These are phyloP conservation scores for Rhizomys pruinosus DNA, from an alignment of 2,113 vertebrate species.

Conservation along the genomic window DNA sequence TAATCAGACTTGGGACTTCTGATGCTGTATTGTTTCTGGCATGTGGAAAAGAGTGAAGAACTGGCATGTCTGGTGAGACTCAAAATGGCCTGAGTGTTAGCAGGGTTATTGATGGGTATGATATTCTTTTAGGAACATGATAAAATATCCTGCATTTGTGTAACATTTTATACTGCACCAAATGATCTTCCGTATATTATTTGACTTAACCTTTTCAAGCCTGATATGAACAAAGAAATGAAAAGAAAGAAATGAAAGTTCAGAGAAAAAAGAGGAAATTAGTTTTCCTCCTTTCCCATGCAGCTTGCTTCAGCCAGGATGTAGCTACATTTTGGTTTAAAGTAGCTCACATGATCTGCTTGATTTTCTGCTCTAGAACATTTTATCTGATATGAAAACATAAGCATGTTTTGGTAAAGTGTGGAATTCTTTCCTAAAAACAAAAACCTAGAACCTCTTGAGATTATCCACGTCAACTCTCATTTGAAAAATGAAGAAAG, in stretches of 20 bases:
- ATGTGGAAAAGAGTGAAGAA: neutral
- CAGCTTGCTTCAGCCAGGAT: neutral
- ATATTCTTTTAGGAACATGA: neutral
- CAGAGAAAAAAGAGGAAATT: neutral
- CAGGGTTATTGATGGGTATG: neutral
- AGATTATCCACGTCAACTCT: neutral
- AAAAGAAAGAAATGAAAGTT: slow-evolving; percentile 9
- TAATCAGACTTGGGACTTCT: neutral
- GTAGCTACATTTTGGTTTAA: neutral
- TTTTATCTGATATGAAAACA: neutral
- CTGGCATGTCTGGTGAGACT: neutral
- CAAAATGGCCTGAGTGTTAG: neutral
- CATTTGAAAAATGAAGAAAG: neutral
- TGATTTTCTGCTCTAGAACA: slow-evolving; percentile 24
- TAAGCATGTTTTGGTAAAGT: slow-evolving; percentile 12
- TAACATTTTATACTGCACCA: slow-evolving; percentile 20
- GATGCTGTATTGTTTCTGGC: neutral
- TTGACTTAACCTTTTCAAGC: slow-evolving; percentile 54
- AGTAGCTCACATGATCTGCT: neutral
- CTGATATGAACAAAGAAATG: neutral
- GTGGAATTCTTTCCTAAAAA: neutral
- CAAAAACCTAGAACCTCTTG: neutral
- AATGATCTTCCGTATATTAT: neutral
- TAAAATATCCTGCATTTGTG: neutral
- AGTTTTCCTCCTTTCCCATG: neutral